phyloP scores from a whole-genome alignment of 1,140 invertebrate genomes.

The Nasonia vitripennis region DNA sequence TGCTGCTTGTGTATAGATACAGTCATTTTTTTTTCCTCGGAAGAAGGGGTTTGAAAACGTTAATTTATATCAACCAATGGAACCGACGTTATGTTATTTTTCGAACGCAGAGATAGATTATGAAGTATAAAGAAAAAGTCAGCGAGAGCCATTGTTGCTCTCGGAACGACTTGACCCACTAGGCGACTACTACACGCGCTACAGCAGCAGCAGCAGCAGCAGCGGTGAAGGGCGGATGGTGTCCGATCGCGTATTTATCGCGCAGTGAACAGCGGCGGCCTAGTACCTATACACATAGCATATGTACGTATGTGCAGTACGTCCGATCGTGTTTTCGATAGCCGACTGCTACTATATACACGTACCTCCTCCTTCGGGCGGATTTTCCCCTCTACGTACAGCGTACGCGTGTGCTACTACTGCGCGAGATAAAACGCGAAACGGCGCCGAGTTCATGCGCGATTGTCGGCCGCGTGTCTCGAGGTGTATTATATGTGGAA shows the following conservation, averaged over 20 bases:
- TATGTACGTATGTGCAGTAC: not conserved
- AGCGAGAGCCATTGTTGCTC: not conserved
- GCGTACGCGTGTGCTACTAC: not conserved
- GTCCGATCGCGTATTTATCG: conserved; percentile 39
- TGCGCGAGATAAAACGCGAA: not conserved
- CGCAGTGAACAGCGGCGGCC: not conserved
- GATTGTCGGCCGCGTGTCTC: not conserved
- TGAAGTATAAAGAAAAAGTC: not conserved
- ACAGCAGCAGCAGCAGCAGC: too few relatives aligned
- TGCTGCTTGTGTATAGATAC: too few relatives aligned
- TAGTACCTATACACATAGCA: not conserved
- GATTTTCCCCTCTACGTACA: not conserved
- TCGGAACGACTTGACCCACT: conserved; percentile 18
- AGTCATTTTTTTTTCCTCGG: not conserved
- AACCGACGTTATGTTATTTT: too few relatives aligned
- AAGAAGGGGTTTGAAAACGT: too few relatives aligned
- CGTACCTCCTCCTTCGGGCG: not conserved
- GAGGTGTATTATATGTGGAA: not conserved
- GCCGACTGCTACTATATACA: conserved; percentile 17
- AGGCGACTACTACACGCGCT: not conserved
- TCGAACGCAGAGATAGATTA: not conserved
- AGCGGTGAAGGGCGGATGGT: conserved; percentile 41
- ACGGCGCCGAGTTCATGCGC: not conserved
- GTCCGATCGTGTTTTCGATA: conserved; percentile 46
- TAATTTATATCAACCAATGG: too few relatives aligned